Evolutionary conservation across 2,888 invertebrate genomes (phyloP), one percentile per base, ranked within the genome.

Genomic region (Nephrocerus scutellatus): DNA sequence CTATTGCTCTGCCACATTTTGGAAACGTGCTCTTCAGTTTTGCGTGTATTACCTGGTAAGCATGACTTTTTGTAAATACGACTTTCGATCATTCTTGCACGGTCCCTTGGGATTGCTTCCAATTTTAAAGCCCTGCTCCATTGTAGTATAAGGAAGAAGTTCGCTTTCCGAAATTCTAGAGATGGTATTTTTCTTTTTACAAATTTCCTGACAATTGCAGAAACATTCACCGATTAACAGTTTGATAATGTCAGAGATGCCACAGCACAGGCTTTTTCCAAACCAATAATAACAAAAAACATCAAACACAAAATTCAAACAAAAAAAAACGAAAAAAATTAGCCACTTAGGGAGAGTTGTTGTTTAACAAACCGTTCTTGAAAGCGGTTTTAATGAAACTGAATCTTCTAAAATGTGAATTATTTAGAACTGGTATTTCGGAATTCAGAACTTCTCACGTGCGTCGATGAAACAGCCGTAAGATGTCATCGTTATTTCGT

Each of bases 21-120:
- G n/a, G n/a, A n/a, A n/a, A n/a, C n/a, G n/a, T n/a, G n/a, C n/a
- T n/a, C n/a, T n/a, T n/a, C n/a, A n/a, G n/a, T n/a, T n/a, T n/a
- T n/a, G n/a, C n/a, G n/a, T 28, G 15, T 29, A 52, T 61, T 60
- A 67, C 68, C 68, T 67, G 48, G 68, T 63, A 44, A 68, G 51
- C 60, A 66, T 65, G 42, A 66, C 64, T 53, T 63, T 61, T 48
- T 68, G 67, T 47, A 68, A 55, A 50, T 59, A 60, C 15, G 63
- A 53, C 52, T 66, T 68, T 28, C 68, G 59, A 55, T 68, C 68
- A 54, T 68, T 68, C 59, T 68, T 68, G 48, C 66, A 64, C 20
- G 65, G 63, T 43, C 53, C 48, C 47, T 66, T 66, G 32, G 56
- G 54, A 43, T 52, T 55, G 26, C 57, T 58, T 36, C 60, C 59